These are phyloP conservation scores for Hymenochirus boettgeri DNA, from an alignment of 2,113 vertebrate species.

Conservation along the genomic window DNA sequence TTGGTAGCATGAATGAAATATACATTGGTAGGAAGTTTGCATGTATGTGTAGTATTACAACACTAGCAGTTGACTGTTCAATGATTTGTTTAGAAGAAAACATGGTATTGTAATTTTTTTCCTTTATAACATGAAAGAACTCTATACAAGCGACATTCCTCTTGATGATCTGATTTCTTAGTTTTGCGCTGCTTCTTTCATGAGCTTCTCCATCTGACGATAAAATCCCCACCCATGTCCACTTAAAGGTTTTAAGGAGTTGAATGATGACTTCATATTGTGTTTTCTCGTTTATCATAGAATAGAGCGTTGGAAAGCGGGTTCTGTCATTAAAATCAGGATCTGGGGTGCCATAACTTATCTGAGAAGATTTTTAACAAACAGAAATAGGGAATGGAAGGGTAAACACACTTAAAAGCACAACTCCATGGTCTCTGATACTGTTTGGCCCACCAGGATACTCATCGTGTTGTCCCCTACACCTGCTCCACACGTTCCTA, in stretches of 20 bases:
- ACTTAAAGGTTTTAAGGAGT: not conserved
- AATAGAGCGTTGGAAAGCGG: slow-evolving; percentile 2
- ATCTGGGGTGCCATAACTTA: slow-evolving; percentile 4
- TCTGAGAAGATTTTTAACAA: slow-evolving; percentile 3
- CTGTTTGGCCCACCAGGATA: too few relatives aligned
- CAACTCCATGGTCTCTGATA: too few relatives aligned
- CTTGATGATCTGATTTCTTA: not conserved
- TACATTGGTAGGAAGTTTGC: too few relatives aligned
- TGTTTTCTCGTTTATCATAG: not conserved
- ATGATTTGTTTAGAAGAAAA: not conserved
- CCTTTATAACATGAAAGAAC: not conserved
- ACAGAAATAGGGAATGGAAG: too few relatives aligned
- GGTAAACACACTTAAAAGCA: too few relatives aligned
- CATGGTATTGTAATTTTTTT: not conserved
- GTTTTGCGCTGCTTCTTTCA: not conserved
- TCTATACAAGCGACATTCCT: not conserved
- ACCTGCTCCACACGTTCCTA: too few relatives aligned
- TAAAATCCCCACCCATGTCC: not conserved
- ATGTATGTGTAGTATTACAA: not conserved
- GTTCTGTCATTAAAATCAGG: not conserved
- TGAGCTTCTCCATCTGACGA: not conserved
- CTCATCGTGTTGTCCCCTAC: too few relatives aligned
- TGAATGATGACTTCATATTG: not conserved
- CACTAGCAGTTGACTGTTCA: not conserved
- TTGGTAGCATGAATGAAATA: too few relatives aligned